Percentiles rank a stretch among this genome's conserved stretches.
phyloP scores from a whole-genome alignment of 2,888 invertebrate species.

The Didymodactylos carnosus region DNA sequence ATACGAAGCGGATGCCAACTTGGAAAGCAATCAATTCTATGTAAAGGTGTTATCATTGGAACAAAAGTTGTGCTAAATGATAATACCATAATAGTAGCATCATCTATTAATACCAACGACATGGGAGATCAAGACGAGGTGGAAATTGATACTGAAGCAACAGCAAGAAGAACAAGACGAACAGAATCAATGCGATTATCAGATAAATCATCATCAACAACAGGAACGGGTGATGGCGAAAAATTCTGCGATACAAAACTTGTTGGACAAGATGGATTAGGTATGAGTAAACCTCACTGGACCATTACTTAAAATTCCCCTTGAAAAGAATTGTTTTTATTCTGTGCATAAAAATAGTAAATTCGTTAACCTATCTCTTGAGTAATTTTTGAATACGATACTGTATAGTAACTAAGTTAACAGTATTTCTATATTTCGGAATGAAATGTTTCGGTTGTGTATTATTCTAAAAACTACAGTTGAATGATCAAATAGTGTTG shows the following conservation, averaged over 20 bases:
- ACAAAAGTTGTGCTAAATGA: neutral
- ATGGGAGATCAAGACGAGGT: neutral
- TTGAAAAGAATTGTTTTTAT: no score
- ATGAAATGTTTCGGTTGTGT: no score
- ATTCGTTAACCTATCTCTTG: neutral
- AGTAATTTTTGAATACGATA: no score
- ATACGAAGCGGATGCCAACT: neutral
- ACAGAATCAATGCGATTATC: neutral
- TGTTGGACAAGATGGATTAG: neutral
- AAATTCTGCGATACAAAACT: neutral
- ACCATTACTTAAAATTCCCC: no score
- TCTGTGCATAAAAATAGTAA: no score
- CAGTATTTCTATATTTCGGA: no score
- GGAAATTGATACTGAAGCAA: neutral
- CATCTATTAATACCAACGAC: neutral
- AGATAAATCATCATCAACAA: neutral
- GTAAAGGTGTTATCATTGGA: neutral
- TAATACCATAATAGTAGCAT: neutral
- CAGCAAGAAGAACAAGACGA: neutral
- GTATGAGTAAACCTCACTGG: no score
- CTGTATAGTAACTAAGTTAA: no score
- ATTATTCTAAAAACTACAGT: no score
- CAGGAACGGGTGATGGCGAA: neutral
- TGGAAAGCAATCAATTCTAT: neutral
- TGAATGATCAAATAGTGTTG: no score